Conservation (phyloP, 2,888 invertebrate genomes). For the Oegoconia quadripuncta region DNA sequence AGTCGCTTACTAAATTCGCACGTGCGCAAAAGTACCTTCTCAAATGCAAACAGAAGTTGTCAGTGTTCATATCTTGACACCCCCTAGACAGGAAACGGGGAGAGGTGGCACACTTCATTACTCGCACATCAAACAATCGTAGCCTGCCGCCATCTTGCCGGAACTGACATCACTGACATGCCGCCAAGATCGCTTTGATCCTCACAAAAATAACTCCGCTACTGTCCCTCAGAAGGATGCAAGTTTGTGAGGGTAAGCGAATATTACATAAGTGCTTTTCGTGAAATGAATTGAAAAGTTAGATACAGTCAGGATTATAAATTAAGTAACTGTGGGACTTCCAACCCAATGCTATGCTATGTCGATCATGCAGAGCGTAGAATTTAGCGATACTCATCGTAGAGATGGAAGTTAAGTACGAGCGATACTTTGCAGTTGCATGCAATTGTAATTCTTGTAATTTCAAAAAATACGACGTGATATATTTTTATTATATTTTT, state of each 20-base stretch:
- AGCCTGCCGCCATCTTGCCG: constrained; percentile 71
- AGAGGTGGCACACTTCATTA: constrained; percentile 77
- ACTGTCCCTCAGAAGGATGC: constrained; percentile 28
- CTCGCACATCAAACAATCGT: constrained; percentile 77
- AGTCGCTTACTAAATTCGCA: not conserved
- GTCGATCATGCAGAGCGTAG: too few species aligned
- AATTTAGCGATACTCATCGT: too few species aligned
- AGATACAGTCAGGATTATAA: too few species aligned
- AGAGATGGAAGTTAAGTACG: too few species aligned
- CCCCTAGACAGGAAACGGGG: constrained; percentile 64
- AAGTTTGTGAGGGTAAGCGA: constrained; percentile 22
- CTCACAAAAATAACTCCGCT: constrained; percentile 67
- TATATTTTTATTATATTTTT: too few species aligned
- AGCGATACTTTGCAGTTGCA: too few species aligned
- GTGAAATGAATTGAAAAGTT: too few species aligned
- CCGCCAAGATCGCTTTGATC: constrained; percentile 70
- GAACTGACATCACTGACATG: constrained; percentile 70
- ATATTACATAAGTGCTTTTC: not conserved
- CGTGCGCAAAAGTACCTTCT: constrained; percentile 42
- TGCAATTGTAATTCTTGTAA: too few species aligned
- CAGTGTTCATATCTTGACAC: constrained; percentile 70
- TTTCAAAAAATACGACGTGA: too few species aligned
- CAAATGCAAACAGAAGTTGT: constrained; percentile 54
- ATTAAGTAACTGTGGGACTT: too few species aligned
- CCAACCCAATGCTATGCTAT: too few species aligned